These are phyloP conservation scores for Philonicus albiceps DNA, from an alignment of 2,888 invertebrate genomes.

Conservation along the genomic window DNA sequence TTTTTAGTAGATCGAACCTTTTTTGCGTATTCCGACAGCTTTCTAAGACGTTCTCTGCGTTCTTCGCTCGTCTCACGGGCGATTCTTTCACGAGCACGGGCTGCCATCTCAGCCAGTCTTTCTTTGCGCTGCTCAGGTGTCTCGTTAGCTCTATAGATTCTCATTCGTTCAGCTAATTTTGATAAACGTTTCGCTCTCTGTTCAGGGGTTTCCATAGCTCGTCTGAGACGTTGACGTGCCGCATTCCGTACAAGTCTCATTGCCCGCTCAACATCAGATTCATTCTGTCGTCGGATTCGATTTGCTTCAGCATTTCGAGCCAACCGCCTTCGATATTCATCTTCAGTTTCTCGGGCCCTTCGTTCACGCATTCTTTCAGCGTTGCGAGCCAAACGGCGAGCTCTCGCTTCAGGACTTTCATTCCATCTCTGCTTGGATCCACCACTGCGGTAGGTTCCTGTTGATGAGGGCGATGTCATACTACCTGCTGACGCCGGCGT, in stretches of 20 bases:
- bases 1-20: slow-evolving; percentile 64
- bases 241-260: slow-evolving; percentile 63
- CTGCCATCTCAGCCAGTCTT: slow-evolving; percentile 61
- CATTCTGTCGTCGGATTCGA: slow-evolving; percentile 61
- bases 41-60: slow-evolving; percentile 63
- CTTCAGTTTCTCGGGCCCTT: slow-evolving; percentile 61
- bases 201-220: slow-evolving; percentile 63
- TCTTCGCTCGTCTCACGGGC: slow-evolving; percentile 60
- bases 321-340: slow-evolving; percentile 61
- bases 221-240: slow-evolving; percentile 60
- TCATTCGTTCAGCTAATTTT: slow-evolving; percentile 62
- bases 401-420: slow-evolving; percentile 63
- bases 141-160: slow-evolving; percentile 61
- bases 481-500: slow-evolving; percentile 47
- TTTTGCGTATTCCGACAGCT: slow-evolving; percentile 63
- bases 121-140: slow-evolving; percentile 61
- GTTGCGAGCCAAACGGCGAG: slow-evolving; percentile 62
- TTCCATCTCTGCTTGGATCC: slow-evolving; percentile 60
- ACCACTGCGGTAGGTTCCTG: slow-evolving; percentile 45
- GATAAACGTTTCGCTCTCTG: slow-evolving; percentile 58
- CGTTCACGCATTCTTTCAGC: slow-evolving; percentile 63
- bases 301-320: slow-evolving; percentile 62
- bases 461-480: slow-evolving; percentile 45
- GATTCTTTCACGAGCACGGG: slow-evolving; percentile 61
- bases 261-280: slow-evolving; percentile 61